Evolutionary conservation across 1,140 invertebrate species (phyloP), one percentile per base, ranked within the genome.

Genomic region (Anthonomus grandis): DNA sequence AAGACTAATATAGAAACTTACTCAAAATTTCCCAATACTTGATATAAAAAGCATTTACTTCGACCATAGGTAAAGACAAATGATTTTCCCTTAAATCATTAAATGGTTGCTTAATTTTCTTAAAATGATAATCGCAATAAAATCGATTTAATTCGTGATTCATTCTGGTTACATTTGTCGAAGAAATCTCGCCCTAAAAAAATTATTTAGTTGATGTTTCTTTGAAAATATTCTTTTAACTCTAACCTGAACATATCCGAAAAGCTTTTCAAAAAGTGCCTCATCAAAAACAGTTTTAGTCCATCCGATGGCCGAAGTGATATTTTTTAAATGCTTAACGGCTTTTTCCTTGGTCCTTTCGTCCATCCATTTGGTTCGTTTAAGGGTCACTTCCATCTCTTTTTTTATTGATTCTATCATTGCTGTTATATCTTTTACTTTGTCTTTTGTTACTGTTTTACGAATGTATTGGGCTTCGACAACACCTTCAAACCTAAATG

Each of bases 291-390:
- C 48, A 13, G 34, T 4, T 22, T 62, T 49, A 19, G 39, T 48
- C 50, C 62, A 57, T 10, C 64, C 64, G 18, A 65, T 59, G 10
- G 45, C 39, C 36, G 15, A 34, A 3, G 44, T 39, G 8, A 65
- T 55, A 12, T 47, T 48, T 39, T 51, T 21, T 19, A 62, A 41
- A 12, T 44, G 45, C 15, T 62, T 22, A 4, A 52, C 0, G n/a
- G 50, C 44, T 8, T 31, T 23, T 9, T 36, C 46, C 42, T 41
- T 65, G 5, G 50, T 52, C 15, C 38, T 31, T 5, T 54, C 27
- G 18, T 68, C 62, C 22, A 68, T 58, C 62, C 62, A 65, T n/a
- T 56, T 44, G 36, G 44, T 62, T 17, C 38, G 10, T 48, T 52
- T 56, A 3, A 68, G 17, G 18, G 22, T 25, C 4, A 42, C 22